phyloP scores from a whole-genome alignment of 2,797 vertebrate species.

The Coreius guichenoti region DNA sequence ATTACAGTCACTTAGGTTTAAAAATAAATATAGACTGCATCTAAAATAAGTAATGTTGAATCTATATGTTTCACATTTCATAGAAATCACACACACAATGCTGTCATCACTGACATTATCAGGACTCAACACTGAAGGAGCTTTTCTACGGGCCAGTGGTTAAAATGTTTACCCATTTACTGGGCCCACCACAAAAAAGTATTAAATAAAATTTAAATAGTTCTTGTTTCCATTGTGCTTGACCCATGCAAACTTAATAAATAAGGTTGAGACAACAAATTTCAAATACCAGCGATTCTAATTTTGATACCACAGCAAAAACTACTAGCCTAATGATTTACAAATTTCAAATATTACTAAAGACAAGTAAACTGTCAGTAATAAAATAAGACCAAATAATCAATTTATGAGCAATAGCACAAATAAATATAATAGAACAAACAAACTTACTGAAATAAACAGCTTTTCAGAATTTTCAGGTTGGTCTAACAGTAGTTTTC shows the following conservation, averaged over 20 bases:
- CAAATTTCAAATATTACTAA: neutral
- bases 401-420: too few species aligned
- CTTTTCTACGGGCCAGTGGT: neutral
- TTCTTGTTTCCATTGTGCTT: too few species aligned
- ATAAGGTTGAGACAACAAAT: too few species aligned
- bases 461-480: too few species aligned
- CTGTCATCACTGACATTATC: neutral
- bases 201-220: too few species aligned
- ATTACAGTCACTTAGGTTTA: slow-evolving; percentile 7
- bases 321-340: neutral
- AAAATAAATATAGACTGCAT: neutral
- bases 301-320: too few species aligned
- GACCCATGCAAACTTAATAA: too few species aligned
- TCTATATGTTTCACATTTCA: neutral
- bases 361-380: neutral
- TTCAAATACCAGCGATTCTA: too few species aligned
- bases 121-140: neutral
- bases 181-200: too few species aligned
- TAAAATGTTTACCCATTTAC: neutral
- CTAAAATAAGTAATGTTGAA: neutral
- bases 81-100: neutral
- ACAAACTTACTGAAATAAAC: too few species aligned
- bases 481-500: too few species aligned
- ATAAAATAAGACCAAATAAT: neutral
- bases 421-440: too few species aligned